Evolutionary conservation across 1,140 invertebrate genomes (phyloP).

Genomic region (Philotrypesis tridentata): DNA sequence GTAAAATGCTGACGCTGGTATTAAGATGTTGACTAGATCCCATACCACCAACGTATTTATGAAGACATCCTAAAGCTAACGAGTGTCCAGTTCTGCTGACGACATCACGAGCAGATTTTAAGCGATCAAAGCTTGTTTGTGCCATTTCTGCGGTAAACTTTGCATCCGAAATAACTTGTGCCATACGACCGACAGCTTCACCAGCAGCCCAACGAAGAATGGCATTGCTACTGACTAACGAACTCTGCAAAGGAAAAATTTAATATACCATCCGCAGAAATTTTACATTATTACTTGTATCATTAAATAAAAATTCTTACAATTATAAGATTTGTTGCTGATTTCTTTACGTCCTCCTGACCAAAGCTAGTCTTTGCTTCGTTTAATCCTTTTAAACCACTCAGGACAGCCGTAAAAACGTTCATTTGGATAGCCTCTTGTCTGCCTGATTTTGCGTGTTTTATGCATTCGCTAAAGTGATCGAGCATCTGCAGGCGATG

Average conservation of each 20-base stretch:
- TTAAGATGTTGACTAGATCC: constrained; percentile 94
- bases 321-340: constrained; percentile 87
- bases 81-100: constrained; percentile 93
- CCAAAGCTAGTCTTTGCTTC: constrained; percentile 91
- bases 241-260: constrained; percentile 73
- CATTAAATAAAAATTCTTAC: constrained; percentile 65
- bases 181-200: constrained; percentile 91
- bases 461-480: constrained; percentile 96
- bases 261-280: background rate
- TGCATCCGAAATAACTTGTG: constrained; percentile 89
- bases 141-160: constrained; percentile 93
- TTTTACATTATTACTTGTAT: background rate
- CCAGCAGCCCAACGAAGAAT: constrained; percentile 91
- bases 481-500: constrained; percentile 97
- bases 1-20: constrained; percentile 93
- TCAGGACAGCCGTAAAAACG: constrained; percentile 94
- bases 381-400: constrained; percentile 90
- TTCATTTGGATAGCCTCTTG: constrained; percentile 98
- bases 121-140: constrained; percentile 91
- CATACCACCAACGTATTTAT: constrained; percentile 92
- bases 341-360: constrained; percentile 92
- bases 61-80: constrained; percentile 92
- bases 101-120: constrained; percentile 91
- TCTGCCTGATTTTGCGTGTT: constrained; percentile 91
- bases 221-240: constrained; percentile 88